A percentile compares a stretch with the other conserved stretches of the same genome.
Conservation (phyloP, 2,888 invertebrate genomes). For the Brenthis daphne region DNA sequence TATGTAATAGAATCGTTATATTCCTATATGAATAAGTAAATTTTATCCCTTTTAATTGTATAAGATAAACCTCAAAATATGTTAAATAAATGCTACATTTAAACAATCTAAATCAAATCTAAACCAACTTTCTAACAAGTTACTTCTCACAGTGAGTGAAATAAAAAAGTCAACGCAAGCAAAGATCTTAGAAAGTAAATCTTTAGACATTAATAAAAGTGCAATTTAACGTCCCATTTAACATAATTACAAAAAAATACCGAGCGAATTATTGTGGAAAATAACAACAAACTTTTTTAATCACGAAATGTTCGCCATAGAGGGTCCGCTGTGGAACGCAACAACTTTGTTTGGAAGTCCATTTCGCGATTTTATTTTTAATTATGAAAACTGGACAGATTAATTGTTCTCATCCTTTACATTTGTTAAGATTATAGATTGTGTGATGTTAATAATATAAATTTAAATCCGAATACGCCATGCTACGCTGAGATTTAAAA, state of each 20-base stretch:
- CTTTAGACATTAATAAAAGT: conserved; percentile 32
- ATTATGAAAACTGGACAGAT: conserved; percentile 39
- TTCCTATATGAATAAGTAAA: no score
- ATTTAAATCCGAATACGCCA: no score
- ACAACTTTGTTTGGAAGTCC: conserved; percentile 39
- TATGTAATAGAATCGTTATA: no score
- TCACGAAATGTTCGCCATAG: conserved; percentile 44
- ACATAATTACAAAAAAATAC: conserved; percentile 36
- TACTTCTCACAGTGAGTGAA: neutral
- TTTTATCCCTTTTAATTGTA: no score
- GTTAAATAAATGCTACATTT: no score
- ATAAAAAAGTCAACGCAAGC: conserved; percentile 13
- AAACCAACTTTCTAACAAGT: neutral
- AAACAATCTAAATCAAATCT: neutral
- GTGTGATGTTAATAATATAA: no score
- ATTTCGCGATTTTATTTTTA: conserved; percentile 40
- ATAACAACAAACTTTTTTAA: conserved; percentile 46
- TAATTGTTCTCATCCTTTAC: conserved; percentile 24
- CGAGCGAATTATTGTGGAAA: conserved; percentile 36
- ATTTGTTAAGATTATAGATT: neutral
- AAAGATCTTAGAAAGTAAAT: conserved; percentile 16
- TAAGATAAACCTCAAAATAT: no score
- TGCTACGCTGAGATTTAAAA: no score
- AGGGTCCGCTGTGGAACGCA: conserved; percentile 37
- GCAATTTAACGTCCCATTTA: conserved; percentile 39